phyloP scores from a whole-genome alignment of 2,113 vertebrate species.

The Vireo altiloquus region DNA sequence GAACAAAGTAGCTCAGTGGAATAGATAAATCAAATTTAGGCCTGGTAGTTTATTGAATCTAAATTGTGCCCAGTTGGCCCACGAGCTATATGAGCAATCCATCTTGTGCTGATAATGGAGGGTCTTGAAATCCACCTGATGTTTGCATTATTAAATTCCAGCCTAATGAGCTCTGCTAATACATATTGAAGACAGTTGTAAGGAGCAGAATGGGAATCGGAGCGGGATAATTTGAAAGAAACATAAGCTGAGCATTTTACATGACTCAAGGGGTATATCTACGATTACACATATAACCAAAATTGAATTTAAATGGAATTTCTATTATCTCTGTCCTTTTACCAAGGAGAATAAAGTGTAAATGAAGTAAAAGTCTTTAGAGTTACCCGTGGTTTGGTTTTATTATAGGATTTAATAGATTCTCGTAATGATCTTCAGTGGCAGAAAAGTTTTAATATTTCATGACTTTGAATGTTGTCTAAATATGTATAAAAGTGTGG shows the following conservation, averaged over 20 bases:
- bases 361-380: constrained; percentile 89
- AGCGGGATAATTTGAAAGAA: constrained; percentile 85
- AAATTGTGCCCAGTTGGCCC: constrained; percentile 91
- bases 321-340: constrained; percentile 80
- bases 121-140: constrained; percentile 95
- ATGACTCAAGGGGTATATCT: constrained; percentile 91
- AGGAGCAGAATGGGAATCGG: constrained; percentile 76
- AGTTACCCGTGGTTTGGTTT: constrained; percentile 78
- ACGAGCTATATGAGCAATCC: constrained; percentile 91
- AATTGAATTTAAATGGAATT: constrained; percentile 89
- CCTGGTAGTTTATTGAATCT: constrained; percentile 95
- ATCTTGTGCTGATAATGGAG: constrained; percentile 93
- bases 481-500: constrained; percentile 49
- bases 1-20: constrained; percentile 83
- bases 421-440: constrained; percentile 72
- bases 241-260: constrained; percentile 87
- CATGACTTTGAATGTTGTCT: constrained; percentile 60
- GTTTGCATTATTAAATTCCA: constrained; percentile 98
- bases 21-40: constrained; percentile 95
- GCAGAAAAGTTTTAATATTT: constrained; percentile 77
- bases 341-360: constrained; percentile 87
- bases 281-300: constrained; percentile 92
- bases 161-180: constrained; percentile 97
- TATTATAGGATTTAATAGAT: constrained; percentile 85
- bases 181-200: constrained; percentile 88